Base-by-base conservation (phyloP, 1,140 invertebrate genomes). In the Nymphalis io region DNA sequence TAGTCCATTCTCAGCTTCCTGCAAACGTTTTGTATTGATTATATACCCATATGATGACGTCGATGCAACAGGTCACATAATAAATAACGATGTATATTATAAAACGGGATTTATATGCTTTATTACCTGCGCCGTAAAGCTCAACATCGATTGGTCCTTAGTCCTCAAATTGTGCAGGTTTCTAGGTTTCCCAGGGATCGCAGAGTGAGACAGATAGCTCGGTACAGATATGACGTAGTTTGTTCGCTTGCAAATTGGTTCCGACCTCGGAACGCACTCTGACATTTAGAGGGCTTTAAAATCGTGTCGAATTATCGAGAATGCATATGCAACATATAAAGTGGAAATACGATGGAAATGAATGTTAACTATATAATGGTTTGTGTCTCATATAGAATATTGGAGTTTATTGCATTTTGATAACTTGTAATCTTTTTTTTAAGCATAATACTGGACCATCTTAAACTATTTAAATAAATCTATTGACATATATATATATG, bases 131-230 rank as follows among this genome's bases (percentile, higher is more conserved):
- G 58, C 16, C 61, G 65, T 79, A 83, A 64, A 81, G 72, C 77
- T 80, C 58, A 38, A 74, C 62, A 76, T 86, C 66, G 71, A 69
- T 68, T 71, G 68, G 51, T 51, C 16, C 40, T 63, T 67, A 60
- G 39, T 46, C 55, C 66, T 69, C 78, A 69, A 72, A 78, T 68
- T 73, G 68, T 81, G 74, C 74, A 78, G 78, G 78, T 82, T 85
- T 82, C 82, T 84, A 83, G 86, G 82, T 85, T 85, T 84, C 76
- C 84, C 84, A 86, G 86, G 84, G 68, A 67, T 68, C 70, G 72
- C 70, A 75, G 83, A 87, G 72, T 68, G 84, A 75, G 86, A 87
- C 73, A 74, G 86, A 71, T 82, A 85, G 82, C 84, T 81, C 74
- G 72, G 76, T 53, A 21, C 10, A 21, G 73, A 73, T 75, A 70